Base-by-base conservation (phyloP, 2,888 invertebrate genomes). In the Cosmopolites sordidus region DNA sequence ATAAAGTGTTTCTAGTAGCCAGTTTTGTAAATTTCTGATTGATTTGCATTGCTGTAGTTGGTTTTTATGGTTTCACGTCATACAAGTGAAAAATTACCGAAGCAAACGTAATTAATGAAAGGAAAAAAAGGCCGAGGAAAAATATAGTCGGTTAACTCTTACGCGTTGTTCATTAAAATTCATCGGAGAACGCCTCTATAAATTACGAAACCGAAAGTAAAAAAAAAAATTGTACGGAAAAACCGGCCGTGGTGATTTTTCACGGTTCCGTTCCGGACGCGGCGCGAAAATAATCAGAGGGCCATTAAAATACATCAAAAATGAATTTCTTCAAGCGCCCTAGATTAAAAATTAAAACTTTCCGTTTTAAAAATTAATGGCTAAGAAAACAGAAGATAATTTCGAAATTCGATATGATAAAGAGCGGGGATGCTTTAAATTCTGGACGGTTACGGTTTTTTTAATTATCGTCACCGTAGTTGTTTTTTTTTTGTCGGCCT, bases 341-440 rank as follows among this genome's bases (percentile, higher is more conserved):
- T 69, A 69, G 70, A 71, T 72, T 71, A 71, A 72, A 72, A 72
- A 70, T 71, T 70, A 69, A 71, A 72, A 72, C 67, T 71, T 71
- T 69, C 66, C 69, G 67, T 66, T 66, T 65, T 64, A 66, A 69
- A 69, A 71, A 71, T 72, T 71, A 72, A 72, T 72, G 72, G 71
- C 64, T 69, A 71, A 72, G 72, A 72, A 72, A 72, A 72, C 71
- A 70, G 69, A 66, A 72, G 72, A 72, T 72, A 72, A 72, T 72
- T 71, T 64, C 62, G 61, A 69, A 71, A 71, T 72, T 70, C 72
- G 70, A 72, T 72, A 70, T 69, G 54, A 58, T 54, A 51, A 58
- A 51, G 51, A 43, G 22, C 22, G 22, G 22, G 22, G 22, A 22
- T 22, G 22, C 22, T 22, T 22, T 22, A 51, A 46, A 54, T 57